These are phyloP conservation scores for Empidonax traillii DNA, from an alignment of 2,113 vertebrate species.

Conservation along the genomic window DNA sequence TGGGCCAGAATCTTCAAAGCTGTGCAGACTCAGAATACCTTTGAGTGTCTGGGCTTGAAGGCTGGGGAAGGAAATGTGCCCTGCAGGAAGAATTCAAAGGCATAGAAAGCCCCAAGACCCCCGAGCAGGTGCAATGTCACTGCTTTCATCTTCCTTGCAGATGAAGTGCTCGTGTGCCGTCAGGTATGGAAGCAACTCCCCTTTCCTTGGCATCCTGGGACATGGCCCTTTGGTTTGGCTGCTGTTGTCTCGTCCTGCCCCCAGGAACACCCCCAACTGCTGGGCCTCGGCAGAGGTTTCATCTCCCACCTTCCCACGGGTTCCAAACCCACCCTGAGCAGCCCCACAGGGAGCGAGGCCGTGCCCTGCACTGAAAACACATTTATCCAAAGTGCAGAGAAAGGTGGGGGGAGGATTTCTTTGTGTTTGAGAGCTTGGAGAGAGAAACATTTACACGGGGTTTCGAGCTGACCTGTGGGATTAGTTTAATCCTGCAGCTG, in stretches of 20 bases:
- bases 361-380: neutral
- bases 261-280: neutral
- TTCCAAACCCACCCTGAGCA: neutral
- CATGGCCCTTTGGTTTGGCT: neutral
- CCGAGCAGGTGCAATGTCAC: neutral
- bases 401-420: neutral
- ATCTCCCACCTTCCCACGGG: neutral
- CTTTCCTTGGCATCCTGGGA: neutral
- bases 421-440: neutral
- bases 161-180: neutral
- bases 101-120: neutral
- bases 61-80: neutral
- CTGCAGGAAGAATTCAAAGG: neutral
- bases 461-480: neutral
- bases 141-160: neutral
- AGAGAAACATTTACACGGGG: neutral
- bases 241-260: neutral
- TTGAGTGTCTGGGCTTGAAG: neutral
- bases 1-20: neutral
- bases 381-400: neutral
- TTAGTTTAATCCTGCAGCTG: neutral
- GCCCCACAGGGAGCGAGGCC: accelerated
- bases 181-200: neutral
- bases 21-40: neutral
- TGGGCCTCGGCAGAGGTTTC: neutral